Evolutionary conservation across 2,113 vertebrate genomes (phyloP).

Genomic region (Acanthochromis polyacanthus): DNA sequence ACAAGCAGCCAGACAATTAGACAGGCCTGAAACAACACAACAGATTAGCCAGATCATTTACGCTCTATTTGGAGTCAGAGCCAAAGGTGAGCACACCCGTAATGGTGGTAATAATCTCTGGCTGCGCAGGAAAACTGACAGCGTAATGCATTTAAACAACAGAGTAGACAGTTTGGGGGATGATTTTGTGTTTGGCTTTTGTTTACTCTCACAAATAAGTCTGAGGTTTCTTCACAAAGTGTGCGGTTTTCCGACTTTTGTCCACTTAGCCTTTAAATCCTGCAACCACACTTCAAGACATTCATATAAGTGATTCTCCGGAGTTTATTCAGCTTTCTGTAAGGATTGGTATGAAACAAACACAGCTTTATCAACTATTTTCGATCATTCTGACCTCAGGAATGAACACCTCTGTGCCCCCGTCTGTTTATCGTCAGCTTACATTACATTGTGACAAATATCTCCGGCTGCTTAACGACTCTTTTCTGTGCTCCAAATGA

Average conservation of each 20-base stretch:
- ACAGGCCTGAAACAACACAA: too few species aligned
- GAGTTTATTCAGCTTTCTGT: not conserved
- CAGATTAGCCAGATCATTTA: too few species aligned
- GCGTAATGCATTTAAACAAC: too few species aligned
- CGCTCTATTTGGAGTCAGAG: too few species aligned
- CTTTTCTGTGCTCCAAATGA: slow-evolving; percentile 18
- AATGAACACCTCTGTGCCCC: not conserved
- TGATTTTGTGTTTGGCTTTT: not conserved
- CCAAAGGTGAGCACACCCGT: too few species aligned
- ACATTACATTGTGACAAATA: slow-evolving; percentile 30
- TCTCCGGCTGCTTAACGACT: slow-evolving; percentile 36
- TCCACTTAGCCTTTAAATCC: too few species aligned
- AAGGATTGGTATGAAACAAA: not conserved
- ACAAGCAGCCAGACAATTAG: too few species aligned
- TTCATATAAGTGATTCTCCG: not conserved
- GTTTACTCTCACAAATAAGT: not conserved
- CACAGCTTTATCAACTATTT: not conserved
- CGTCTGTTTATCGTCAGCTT: slow-evolving; percentile 36
- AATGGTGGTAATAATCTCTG: too few species aligned
- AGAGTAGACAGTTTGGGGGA: not conserved
- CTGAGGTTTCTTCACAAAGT: not conserved
- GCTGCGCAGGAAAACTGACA: too few species aligned
- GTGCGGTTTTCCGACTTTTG: not conserved
- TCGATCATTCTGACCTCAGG: not conserved
- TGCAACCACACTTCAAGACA: too few species aligned